phyloP scores from a whole-genome alignment of 2,113 vertebrate species.

The Mus spicilegus region DNA sequence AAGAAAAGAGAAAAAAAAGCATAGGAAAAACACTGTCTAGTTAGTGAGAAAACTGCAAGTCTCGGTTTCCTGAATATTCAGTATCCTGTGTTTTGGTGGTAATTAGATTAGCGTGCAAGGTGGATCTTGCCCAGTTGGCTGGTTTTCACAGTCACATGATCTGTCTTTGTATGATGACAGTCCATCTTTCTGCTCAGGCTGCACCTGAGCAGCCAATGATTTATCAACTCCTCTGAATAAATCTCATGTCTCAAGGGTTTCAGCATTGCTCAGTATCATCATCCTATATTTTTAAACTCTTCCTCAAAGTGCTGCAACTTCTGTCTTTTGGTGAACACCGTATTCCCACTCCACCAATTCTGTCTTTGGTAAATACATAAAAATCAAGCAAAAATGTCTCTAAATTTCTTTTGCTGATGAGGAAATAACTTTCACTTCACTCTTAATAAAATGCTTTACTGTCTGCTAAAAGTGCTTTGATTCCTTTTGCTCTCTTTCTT shows the following conservation, averaged over 20 bases:
- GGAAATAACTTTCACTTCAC: background rate
- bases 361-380: background rate
- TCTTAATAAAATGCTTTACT: background rate
- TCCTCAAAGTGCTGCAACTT: background rate
- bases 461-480: background rate
- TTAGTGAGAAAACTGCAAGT: background rate
- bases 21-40: background rate
- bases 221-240: background rate
- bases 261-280: background rate
- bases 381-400: background rate
- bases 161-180: background rate
- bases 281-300: slow-evolving; percentile 3
- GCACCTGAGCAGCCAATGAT: background rate
- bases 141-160: background rate
- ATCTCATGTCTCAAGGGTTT: background rate
- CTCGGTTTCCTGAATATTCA: background rate
- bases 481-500: background rate
- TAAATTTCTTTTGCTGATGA: background rate
- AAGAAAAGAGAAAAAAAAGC: too few species aligned
- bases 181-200: background rate
- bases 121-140: background rate
- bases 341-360: background rate
- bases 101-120: background rate
- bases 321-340: background rate
- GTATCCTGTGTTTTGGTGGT: rapidly evolving